Evolutionary conservation across 2,797 vertebrate species (phyloP), one percentile per base, ranked within the genome.

Genomic region (Steatocranus sp.): DNA sequence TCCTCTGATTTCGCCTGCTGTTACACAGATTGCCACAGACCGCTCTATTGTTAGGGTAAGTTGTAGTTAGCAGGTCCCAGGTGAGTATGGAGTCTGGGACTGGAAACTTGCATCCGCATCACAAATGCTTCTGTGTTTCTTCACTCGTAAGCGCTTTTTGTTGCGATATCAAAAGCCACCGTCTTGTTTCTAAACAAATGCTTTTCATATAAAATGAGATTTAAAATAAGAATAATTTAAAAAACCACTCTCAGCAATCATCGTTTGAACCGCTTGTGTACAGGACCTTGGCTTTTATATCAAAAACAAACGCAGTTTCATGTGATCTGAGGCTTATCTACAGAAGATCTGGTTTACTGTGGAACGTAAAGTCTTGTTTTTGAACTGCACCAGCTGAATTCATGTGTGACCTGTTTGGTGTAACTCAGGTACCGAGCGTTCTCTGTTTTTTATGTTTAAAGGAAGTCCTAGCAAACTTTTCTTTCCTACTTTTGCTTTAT

Each of bases 1-100:
- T 91, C 91, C 90, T 96, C 49, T 96, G 93, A 92, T 96, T 88
- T 94, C 87, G 88, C 94, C 95, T 91, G 89, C 90, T 88, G 94
- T 92, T 94, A 89, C 88, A 95, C 95, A 96, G 96, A 96, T 96
- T 78, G 85, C 96, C 88, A 96, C 96, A 91, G 94, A 96, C 89
- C 94, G 94, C 88, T 94, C 93, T 96, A 95, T 96, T 94, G 94
- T 94, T 96, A 96, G 96, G 96, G 96, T 96, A 96, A 96, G 96
- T 96, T 87, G 49, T 94, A 95, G 94, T 89, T 94, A 91, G 92
- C 76, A 74, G 89, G 91, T 90, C 76, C 49, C 90, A 94, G 95
- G 96, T 96, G 94, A 96, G 96, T 96, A 93, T 92, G 85, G 76
- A 76, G 83, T 92, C 81, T 46, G 87, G 84, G 86, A 86, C 68